Evolutionary conservation across 2,113 vertebrate species (phyloP).

Genomic region (Hydrolagus affinis): DNA sequence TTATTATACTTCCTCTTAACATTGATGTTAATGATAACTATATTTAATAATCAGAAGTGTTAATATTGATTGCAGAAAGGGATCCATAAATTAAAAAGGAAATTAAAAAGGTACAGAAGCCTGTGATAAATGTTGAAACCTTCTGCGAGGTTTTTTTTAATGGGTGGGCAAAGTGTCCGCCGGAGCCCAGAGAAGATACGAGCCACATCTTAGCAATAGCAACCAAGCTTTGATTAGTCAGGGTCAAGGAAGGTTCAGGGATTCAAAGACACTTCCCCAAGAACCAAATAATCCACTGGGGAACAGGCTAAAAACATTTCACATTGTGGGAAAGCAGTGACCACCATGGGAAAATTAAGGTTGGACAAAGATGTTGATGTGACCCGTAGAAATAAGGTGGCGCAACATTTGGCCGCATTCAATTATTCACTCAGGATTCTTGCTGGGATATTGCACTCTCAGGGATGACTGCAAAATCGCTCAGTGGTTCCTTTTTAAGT

Average conservation of each 20-base stretch:
- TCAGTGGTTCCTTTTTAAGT: background rate
- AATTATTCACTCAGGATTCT: slow-evolving; percentile 28
- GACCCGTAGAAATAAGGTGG: slow-evolving; percentile 61
- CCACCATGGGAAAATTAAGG: slow-evolving; percentile 64
- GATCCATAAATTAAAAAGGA: background rate
- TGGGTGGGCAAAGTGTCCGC: slow-evolving; percentile 37
- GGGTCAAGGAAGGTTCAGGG: slow-evolving; percentile 62
- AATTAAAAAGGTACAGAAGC: background rate
- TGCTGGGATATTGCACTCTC: background rate
- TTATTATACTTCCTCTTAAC: background rate
- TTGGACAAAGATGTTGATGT: slow-evolving; percentile 72
- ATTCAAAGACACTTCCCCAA: slow-evolving; percentile 57
- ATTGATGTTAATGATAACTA: background rate
- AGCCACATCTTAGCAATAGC: slow-evolving; percentile 46
- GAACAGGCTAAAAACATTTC: slow-evolving; percentile 69
- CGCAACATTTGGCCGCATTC: slow-evolving; percentile 51
- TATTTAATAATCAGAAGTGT: slow-evolving; percentile 8
- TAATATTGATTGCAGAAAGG: background rate
- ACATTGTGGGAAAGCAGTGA: slow-evolving; percentile 74
- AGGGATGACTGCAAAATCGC: background rate
- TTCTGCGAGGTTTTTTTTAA: slow-evolving; percentile 5
- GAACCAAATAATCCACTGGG: slow-evolving; percentile 58
- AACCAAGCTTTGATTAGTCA: slow-evolving; percentile 56
- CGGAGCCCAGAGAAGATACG: slow-evolving; percentile 43
- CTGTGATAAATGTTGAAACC: background rate